These are phyloP conservation scores for Quadroppia sp. DNA, from an alignment of 2,888 invertebrate species.

Conservation along the genomic window DNA sequence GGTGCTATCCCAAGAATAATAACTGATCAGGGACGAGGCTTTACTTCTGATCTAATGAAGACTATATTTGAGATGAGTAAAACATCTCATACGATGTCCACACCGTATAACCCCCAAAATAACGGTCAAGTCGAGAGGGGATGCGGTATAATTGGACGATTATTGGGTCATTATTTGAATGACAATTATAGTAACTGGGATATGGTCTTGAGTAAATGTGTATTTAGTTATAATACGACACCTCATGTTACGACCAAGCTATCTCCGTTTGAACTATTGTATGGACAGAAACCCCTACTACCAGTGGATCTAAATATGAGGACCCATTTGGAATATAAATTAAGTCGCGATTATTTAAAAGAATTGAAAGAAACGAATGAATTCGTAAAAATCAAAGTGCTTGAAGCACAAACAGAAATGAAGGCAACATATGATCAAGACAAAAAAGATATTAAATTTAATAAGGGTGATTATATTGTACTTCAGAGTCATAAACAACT, in stretches of 20 bases:
- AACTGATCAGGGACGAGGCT: conserved; percentile 32
- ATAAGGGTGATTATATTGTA: background rate
- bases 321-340: background rate
- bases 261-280: background rate
- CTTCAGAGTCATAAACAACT: background rate
- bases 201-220: conserved; percentile 45
- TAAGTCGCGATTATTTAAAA: background rate
- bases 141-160: conserved; percentile 33
- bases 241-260: conserved; percentile 38
- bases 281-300: conserved; percentile 42
- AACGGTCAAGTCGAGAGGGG: conserved; percentile 39
- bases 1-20: conserved; percentile 36
- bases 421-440: background rate
- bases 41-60: conserved; percentile 27
- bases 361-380: background rate
- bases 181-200: conserved; percentile 49
- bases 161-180: conserved; percentile 48
- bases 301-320: conserved; percentile 40
- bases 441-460: background rate
- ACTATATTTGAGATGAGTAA: conserved; percentile 19
- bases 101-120: conserved; percentile 37
- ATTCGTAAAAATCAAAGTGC: background rate
- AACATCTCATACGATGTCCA: conserved; percentile 26
- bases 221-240: conserved; percentile 47
- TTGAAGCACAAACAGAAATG: background rate